A percentile compares a stretch with the other conserved stretches of the same genome.
phyloP scores from a whole-genome alignment of 2,113 vertebrate genomes.

The Isichthys henryi region DNA sequence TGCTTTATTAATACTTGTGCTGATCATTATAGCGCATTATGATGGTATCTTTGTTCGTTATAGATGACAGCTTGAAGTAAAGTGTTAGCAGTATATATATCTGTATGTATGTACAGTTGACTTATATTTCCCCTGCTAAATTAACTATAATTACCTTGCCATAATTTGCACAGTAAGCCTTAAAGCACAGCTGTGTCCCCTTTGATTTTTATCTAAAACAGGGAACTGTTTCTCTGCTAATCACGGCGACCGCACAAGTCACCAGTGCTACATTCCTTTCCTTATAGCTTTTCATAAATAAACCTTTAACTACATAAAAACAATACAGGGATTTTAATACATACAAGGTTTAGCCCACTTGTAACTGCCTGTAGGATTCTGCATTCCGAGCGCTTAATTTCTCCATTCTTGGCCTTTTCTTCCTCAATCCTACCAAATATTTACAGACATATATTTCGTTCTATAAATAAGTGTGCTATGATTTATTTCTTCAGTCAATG shows the following conservation, averaged over 20 bases:
- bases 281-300: not conserved
- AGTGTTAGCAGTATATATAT: not conserved
- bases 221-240: not conserved
- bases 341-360: not conserved
- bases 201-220: not conserved
- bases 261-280: not conserved
- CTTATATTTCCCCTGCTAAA: not conserved
- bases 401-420: constrained; percentile 25
- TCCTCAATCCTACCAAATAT: constrained; percentile 44
- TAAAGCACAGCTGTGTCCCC: not conserved
- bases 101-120: not conserved
- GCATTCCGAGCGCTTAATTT: not conserved
- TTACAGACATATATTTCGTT: constrained; percentile 44
- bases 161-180: not conserved
- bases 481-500: constrained; percentile 55
- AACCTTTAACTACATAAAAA: not conserved
- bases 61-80: not conserved
- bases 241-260: not conserved
- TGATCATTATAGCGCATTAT: not conserved
- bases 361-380: not conserved
- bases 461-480: constrained; percentile 41
- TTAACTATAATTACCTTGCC: not conserved
- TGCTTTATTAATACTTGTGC: not conserved
- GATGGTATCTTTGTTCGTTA: not conserved
- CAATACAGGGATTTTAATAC: not conserved